Base-by-base conservation (phyloP, 1,140 invertebrate species). In the Monochamus saltuarius region DNA sequence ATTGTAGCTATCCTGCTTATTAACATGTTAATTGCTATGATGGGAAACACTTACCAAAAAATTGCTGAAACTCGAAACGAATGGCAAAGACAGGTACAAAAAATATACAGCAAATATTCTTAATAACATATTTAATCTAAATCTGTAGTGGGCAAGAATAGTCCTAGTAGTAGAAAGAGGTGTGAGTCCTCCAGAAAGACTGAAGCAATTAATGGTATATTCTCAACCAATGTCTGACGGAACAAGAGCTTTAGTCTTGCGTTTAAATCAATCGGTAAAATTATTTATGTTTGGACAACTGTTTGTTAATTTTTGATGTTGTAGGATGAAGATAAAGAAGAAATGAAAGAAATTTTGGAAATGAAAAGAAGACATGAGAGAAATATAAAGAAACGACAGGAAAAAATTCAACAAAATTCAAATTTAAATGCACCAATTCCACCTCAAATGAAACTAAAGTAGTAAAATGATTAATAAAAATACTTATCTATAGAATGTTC, bases 11-110 rank as follows among this genome's bases (percentile, higher is more conserved):
- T 99, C 65, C 79, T 99, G 8, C 80, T 99, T 55, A 91, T 99
- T 11, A 99, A 99, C 83, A 95, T 99, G 93, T 82, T 99, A 73
- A 99, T 99, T 71, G 97, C 97, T 67, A 99, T 99, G 96, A 98
- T 99, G 96, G 97, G 96, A 1, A 97, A 98, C 75, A 99, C 97
- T 16, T 99, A 99, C 77, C 94, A 97, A 77, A 94, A 94, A 77
- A 98, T 99, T 66, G 95, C 94, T 2, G 94, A 97, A 77, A 97
- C 95, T 2, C 85, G 94, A 67, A 98, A 98, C 77, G 97, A 99
- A 77, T 99, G 95, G 94, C 95, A 98, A 80, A 80, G 97, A 80
- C 96, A 99, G 84, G 90, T 92, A 79, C 17, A 42, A 49, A 43
- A 47, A 39, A 13, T 38, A 13, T 19, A 38, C 47, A 49, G 7